Conservation (phyloP, 1,140 invertebrate genomes). For the Aphidius ervi region DNA sequence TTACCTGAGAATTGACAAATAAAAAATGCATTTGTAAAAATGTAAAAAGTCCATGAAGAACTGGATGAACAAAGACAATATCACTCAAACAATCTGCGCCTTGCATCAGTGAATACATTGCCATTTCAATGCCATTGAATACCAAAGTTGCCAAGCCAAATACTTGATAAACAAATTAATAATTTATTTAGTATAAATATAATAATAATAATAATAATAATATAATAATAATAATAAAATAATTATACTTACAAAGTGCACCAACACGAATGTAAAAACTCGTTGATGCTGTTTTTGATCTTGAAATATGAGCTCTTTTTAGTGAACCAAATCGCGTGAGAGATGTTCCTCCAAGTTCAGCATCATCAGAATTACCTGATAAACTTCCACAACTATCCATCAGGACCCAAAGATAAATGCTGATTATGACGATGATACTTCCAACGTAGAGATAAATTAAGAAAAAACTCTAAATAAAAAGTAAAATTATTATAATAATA, state of each 20-base stretch:
- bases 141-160: slow-evolving; percentile 66
- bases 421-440: slow-evolving; percentile 62
- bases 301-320: slow-evolving; percentile 57
- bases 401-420: slow-evolving; percentile 63
- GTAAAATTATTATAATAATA: not conserved
- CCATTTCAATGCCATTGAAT: slow-evolving; percentile 63
- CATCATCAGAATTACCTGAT: slow-evolving; percentile 36
- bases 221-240: slow-evolving; percentile 10
- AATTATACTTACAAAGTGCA: slow-evolving; percentile 56
- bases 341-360: slow-evolving; percentile 49
- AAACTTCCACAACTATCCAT: slow-evolving; percentile 56
- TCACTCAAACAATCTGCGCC: slow-evolving; percentile 56
- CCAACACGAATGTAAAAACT: slow-evolving; percentile 67
- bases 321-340: slow-evolving; percentile 57
- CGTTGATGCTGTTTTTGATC: slow-evolving; percentile 55
- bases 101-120: slow-evolving; percentile 62
- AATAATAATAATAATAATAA: slow-evolving; percentile 9
- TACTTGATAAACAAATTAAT: slow-evolving; percentile 44
- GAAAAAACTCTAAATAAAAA: slow-evolving; percentile 56
- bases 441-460: slow-evolving; percentile 65
- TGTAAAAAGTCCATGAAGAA: slow-evolving; percentile 66
- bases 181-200: not conserved
- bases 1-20: slow-evolving; percentile 67
- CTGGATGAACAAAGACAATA: slow-evolving; percentile 60
- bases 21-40: slow-evolving; percentile 70